Base-by-base conservation (phyloP, 2,113 vertebrate species). In the Girardinichthys multiradiatus region DNA sequence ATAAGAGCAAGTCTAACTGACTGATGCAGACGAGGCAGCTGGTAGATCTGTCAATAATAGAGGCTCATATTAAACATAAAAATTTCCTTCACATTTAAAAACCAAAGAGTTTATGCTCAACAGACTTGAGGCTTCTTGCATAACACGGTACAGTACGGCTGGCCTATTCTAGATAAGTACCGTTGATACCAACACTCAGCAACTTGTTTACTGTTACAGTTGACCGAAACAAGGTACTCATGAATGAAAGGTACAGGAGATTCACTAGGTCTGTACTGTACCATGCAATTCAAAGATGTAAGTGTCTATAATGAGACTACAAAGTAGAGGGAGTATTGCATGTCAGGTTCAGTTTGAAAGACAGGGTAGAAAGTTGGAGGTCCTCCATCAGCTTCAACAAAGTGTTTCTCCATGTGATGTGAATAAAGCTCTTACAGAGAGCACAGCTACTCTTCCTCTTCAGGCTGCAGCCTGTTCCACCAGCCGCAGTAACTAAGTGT, bases 21-120 rank as follows among this genome's bases (percentile, higher is more conserved):
- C 37, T 39, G 2, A 10, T 10, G 11, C 10, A 39, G 7, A 39
- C 11, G 37, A 39, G 37, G 37, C 12, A 39, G 10, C 37, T 39
- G 10, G 37, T 39, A 39, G 13, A 39, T 39, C 10, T 39, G 37
- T 39, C 37, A 10, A 12, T 39, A 39, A 39, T 24, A 10, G 51
- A 14, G 11, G 57, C 62, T 26, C 13, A 37, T 31, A 70, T 9
- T 9, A n/a, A 58, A 64, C 6, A 24, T 28, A 28, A 31, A 62
- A 79, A 3, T 61, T 8, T 1, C 29, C n/a, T 30, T 13, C 28
- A 68, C 57, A 74, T 72, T 72, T 70, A 77, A 70, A 80, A 85
- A 70, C 73, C 13, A 30, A 61, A 27, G 19, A 33, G 72, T 68
- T 45, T 8, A 29, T 7, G 14, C 30, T 65, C 61, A 63, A 48